These are phyloP conservation scores for Drosophila ohnishii DNA, from an alignment of 1,140 invertebrate species.

Conservation along the genomic window DNA sequence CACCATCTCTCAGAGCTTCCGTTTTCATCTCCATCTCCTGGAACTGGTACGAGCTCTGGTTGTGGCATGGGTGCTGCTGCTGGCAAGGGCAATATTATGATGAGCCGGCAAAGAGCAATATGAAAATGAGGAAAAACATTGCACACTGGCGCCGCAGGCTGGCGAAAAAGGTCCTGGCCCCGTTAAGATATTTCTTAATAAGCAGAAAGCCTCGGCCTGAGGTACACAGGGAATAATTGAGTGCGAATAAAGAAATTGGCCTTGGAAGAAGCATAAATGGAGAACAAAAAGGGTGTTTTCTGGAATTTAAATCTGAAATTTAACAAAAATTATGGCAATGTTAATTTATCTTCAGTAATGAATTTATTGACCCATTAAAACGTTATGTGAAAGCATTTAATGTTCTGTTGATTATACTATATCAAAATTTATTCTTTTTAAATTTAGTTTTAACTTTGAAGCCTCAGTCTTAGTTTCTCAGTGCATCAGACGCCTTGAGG, in stretches of 20 bases:
- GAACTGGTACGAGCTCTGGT: not conserved
- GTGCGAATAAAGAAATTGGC: not conserved
- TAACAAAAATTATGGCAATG: not conserved
- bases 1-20: constrained; percentile 8
- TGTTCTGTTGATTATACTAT: too few species aligned
- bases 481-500: constrained; percentile 15
- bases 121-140: constrained; percentile 70
- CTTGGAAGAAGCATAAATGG: not conserved
- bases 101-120: constrained; percentile 71
- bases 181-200: constrained; percentile 65
- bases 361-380: too few species aligned
- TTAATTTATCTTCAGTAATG: not conserved
- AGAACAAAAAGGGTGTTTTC: too few species aligned
- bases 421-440: not conserved
- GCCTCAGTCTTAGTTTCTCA: not conserved
- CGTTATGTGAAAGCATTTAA: too few species aligned
- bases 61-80: constrained; percentile 11
- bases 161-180: constrained; percentile 43
- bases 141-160: constrained; percentile 52
- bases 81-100: constrained; percentile 64
- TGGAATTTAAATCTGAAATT: not conserved
- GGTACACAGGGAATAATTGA: constrained; percentile 15
- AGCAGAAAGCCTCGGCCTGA: constrained; percentile 52
- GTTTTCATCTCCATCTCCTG: not conserved
- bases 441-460: too few species aligned